phyloP scores from a whole-genome alignment of 1,140 invertebrate genomes.

The Babylonia areolata region DNA sequence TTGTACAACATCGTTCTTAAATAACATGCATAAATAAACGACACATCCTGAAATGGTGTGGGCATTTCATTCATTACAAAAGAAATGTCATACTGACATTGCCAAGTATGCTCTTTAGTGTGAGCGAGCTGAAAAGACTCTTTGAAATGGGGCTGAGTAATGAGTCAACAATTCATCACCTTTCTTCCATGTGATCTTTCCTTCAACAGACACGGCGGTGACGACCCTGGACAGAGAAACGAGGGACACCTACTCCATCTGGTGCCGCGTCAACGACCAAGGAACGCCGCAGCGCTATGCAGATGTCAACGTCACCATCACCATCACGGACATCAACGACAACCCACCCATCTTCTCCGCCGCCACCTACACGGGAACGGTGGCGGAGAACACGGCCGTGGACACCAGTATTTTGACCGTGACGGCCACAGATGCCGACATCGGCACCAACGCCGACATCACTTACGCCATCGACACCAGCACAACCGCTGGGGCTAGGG shows the following conservation, averaged over 20 bases:
- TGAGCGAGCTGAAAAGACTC: too few species aligned
- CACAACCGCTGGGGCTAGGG: constrained; percentile 56
- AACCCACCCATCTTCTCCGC: constrained; percentile 74
- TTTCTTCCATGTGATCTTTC: too few species aligned
- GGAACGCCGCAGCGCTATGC: constrained; percentile 46
- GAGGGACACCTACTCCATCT: constrained; percentile 47
- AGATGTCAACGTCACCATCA: constrained; percentile 57
- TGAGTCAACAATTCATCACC: too few species aligned
- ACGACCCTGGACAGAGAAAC: constrained; percentile 54
- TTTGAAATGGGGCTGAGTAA: too few species aligned
- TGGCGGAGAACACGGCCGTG: constrained; percentile 91
- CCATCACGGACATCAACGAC: constrained; percentile 69
- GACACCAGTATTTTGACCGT: constrained; percentile 90
- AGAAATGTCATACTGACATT: too few species aligned
- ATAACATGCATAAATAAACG: too few species aligned
- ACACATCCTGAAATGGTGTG: too few species aligned
- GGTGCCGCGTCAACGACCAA: constrained; percentile 52
- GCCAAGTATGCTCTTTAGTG: too few species aligned
- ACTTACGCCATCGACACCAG: constrained; percentile 90
- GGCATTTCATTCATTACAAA: too few species aligned
- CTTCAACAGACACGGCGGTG: constrained; percentile 45
- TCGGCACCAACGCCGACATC: constrained; percentile 58
- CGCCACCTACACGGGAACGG: constrained; percentile 78
- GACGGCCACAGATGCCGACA: constrained; percentile 78
- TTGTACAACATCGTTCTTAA: too few species aligned